These are phyloP conservation scores for Melipona bicolor DNA, from an alignment of 2,888 invertebrate genomes.

Conservation along the genomic window DNA sequence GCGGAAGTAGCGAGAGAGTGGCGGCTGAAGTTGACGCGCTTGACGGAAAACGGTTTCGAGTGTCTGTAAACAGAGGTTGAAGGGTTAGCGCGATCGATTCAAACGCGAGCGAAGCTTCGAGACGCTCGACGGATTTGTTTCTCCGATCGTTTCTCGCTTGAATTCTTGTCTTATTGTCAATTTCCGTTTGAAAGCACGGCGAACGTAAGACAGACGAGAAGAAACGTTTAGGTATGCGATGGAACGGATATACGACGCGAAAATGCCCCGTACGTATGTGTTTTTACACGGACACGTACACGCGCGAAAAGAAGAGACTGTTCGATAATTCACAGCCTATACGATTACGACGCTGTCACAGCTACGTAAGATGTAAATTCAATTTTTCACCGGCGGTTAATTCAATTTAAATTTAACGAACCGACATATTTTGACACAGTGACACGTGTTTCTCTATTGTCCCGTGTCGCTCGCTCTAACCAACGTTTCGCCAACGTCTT, in stretches of 20 bases:
- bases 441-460: slow-evolving; percentile 61
- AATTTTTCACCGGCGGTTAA: slow-evolving; percentile 69
- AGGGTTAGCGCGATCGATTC: slow-evolving; percentile 17
- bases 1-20: slow-evolving; percentile 34
- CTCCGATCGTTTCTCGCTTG: too few species aligned
- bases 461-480: background rate
- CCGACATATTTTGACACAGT: slow-evolving; percentile 67
- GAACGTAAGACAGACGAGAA: too few species aligned
- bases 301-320: background rate
- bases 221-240: too few species aligned
- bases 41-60: slow-evolving; percentile 25
- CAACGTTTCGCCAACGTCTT: slow-evolving; percentile 17
- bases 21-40: slow-evolving; percentile 30
- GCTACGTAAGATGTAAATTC: slow-evolving; percentile 71
- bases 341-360: slow-evolving; percentile 45
- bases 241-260: background rate
- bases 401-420: slow-evolving; percentile 70
- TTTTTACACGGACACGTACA: background rate
- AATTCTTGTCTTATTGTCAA: too few species aligned
- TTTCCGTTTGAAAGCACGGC: too few species aligned
- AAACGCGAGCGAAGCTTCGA: background rate
- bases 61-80: slow-evolving; percentile 33
- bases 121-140: too few species aligned
- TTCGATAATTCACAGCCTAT: slow-evolving; percentile 9
- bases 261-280: slow-evolving; percentile 7